phyloP scores from a whole-genome alignment of 1,140 invertebrate genomes.

The Neodiprion fabricii region DNA sequence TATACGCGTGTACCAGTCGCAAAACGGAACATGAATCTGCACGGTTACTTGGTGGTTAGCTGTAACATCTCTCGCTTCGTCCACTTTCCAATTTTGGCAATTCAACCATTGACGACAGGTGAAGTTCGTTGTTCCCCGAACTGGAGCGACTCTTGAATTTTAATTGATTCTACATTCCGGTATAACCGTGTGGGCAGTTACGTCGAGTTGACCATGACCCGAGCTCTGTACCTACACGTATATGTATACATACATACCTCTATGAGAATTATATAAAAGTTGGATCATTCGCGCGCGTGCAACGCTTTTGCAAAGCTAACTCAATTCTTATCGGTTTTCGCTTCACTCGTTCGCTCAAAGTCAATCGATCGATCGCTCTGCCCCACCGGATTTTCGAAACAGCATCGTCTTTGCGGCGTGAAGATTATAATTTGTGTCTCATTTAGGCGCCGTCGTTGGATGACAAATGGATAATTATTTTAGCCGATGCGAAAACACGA shows the following conservation, averaged over 20 bases:
- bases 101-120: background rate
- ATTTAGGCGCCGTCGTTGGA: background rate
- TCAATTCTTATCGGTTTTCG: too few relatives aligned
- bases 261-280: background rate
- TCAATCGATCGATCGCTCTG: background rate
- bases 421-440: background rate
- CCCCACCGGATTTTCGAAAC: background rate
- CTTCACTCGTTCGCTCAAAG: background rate
- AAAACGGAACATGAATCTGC: background rate
- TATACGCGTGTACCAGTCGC: background rate
- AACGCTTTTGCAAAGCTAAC: too few relatives aligned
- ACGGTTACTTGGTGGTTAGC: background rate
- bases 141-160: slow-evolving; percentile 2
- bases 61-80: background rate
- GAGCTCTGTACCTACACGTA: background rate
- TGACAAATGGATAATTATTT: background rate
- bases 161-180: slow-evolving; percentile 7
- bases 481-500: background rate
- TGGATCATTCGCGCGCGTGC: background rate
- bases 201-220: background rate
- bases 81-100: background rate
- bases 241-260: background rate
- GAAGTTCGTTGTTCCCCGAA: background rate
- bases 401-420: background rate
- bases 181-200: slow-evolving; percentile 1